phyloP scores from a whole-genome alignment of 2,888 invertebrate species.

The Argyra leucocephala region DNA sequence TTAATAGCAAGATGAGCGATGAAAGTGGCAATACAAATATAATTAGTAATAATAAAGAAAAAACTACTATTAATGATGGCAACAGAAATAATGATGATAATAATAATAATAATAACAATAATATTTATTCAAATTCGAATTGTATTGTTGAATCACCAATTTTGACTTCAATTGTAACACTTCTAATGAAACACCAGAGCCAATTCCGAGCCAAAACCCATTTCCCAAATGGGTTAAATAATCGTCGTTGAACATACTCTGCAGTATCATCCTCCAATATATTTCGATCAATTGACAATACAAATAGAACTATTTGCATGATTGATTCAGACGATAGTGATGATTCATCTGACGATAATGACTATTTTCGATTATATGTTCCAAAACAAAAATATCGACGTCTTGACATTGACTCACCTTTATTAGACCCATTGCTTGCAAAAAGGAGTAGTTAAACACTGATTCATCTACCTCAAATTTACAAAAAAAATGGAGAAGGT shows the following conservation, averaged over 20 bases:
- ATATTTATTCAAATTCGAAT: not conserved
- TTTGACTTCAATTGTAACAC: not conserved
- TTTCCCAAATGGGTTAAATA: constrained; percentile 24
- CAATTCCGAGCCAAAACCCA: constrained; percentile 22
- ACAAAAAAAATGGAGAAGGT: not conserved
- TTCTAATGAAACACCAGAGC: constrained; percentile 15
- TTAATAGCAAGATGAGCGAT: not conserved
- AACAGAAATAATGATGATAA: not conserved
- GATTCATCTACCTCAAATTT: not conserved
- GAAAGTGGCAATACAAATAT: not conserved
- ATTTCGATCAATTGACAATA: constrained; percentile 11
- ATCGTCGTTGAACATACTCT: constrained; percentile 11
- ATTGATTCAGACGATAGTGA: constrained; percentile 15
- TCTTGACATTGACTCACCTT: not conserved
- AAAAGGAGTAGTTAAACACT: not conserved
- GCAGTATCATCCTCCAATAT: not conserved
- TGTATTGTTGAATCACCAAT: not conserved
- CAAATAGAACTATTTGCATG: not conserved
- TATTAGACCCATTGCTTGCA: not conserved
- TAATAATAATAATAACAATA: not conserved
- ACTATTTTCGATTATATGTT: not conserved
- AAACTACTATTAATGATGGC: not conserved
- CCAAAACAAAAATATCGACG: not conserved
- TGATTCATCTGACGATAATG: constrained; percentile 16
- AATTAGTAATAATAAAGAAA: no score